phyloP scores from a whole-genome alignment of 1,140 invertebrate genomes.

The Bombus affinis region DNA sequence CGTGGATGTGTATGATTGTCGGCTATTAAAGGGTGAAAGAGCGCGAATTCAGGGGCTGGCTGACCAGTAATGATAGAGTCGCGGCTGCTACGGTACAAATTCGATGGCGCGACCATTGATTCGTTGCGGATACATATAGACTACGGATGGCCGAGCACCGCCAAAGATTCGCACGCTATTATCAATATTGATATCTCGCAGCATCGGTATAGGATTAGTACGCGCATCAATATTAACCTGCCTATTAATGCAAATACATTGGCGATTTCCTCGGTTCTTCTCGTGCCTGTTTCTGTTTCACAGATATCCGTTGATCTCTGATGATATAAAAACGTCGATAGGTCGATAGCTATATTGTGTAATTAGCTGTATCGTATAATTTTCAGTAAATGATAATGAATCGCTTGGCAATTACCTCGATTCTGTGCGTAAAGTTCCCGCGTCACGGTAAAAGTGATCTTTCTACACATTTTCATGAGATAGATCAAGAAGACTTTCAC shows the following conservation, averaged over 20 bases:
- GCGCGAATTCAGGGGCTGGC: slow-evolving; percentile 22
- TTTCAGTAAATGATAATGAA: neutral
- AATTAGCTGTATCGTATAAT: neutral
- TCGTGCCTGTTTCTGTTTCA: neutral
- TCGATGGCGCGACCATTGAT: slow-evolving; percentile 7
- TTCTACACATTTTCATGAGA: slow-evolving; percentile 1
- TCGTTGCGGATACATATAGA: neutral
- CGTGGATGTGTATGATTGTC: slow-evolving; percentile 16
- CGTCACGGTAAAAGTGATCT: neutral
- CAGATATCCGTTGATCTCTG: neutral
- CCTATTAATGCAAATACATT: slow-evolving; percentile 35
- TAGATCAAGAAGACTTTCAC: slow-evolving; percentile 20
- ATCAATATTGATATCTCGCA: slow-evolving; percentile 37
- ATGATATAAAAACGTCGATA: neutral
- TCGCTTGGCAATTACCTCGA: neutral
- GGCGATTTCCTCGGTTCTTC: neutral
- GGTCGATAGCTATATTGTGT: neutral
- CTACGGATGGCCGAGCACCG: neutral
- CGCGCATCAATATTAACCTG: slow-evolving; percentile 34
- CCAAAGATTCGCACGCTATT: slow-evolving; percentile 32
- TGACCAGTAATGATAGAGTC: slow-evolving; percentile 38
- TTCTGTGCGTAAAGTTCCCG: neutral
- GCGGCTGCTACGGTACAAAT: slow-evolving; percentile 22
- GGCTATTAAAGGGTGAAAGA: slow-evolving; percentile 33
- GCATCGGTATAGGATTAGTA: slow-evolving; percentile 7